Conservation (phyloP, 1,140 invertebrate species). For the Monochamus saltuarius region DNA sequence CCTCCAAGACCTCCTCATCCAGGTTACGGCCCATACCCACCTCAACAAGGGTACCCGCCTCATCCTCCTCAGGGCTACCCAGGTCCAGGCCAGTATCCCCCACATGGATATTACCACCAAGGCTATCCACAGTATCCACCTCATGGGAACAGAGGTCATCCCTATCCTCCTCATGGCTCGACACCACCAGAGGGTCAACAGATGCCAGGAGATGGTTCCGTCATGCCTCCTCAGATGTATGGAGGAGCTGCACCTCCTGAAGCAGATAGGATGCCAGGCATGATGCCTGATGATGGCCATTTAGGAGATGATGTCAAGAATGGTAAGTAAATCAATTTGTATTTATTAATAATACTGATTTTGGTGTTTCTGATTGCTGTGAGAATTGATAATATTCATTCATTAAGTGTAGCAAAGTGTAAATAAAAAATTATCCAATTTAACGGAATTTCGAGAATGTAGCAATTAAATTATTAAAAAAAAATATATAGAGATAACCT, state of each 20-base stretch:
- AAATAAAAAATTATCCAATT: no score
- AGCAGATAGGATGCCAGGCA: not conserved
- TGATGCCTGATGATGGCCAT: conserved; percentile 6
- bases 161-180: not conserved
- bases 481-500: no score
- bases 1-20: conserved; percentile 60
- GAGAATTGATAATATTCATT: no score
- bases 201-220: not conserved
- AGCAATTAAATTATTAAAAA: no score
- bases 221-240: not conserved
- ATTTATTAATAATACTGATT: no score
- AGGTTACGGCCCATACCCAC: conserved; percentile 54
- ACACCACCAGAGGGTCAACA: conserved; percentile 3
- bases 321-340: conserved; percentile 1
- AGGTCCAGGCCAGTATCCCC: conserved; percentile 58
- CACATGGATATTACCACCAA: conserved; percentile 63
- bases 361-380: no score
- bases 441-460: no score
- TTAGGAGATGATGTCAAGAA: conserved; percentile 8
- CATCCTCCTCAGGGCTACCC: conserved; percentile 59
- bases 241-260: not conserved
- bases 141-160: conserved; percentile 41
- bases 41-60: conserved; percentile 57
- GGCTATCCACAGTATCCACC: conserved; percentile 58
- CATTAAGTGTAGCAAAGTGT: no score